Conservation (phyloP, 2,888 invertebrate genomes). For the Tipula lateralis region DNA sequence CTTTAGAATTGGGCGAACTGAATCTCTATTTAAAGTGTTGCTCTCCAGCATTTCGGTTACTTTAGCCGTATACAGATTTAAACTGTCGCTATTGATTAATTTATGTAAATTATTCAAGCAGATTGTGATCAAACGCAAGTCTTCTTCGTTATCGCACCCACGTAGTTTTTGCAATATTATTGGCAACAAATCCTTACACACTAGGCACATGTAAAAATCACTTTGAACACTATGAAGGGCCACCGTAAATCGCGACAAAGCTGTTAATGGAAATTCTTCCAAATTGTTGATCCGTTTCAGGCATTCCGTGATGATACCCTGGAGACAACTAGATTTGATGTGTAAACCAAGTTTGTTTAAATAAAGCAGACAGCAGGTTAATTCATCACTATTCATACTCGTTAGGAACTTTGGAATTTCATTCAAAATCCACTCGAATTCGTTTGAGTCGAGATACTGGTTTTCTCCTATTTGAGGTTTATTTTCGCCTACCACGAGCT, state of each 20-base stretch:
- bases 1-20: constrained; percentile 42
- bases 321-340: constrained; percentile 42
- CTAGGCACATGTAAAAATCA: constrained; percentile 46
- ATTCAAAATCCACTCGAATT: background rate
- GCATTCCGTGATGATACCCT: constrained; percentile 42
- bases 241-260: constrained; percentile 49
- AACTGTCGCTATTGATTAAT: constrained; percentile 45
- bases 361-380: constrained; percentile 50
- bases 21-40: constrained; percentile 39
- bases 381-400: constrained; percentile 38
- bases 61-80: constrained; percentile 46
- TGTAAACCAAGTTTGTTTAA: constrained; percentile 50
- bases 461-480: background rate
- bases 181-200: constrained; percentile 47
- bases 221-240: constrained; percentile 44
- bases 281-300: constrained; percentile 39
- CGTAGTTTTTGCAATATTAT: constrained; percentile 44
- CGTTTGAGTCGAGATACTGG: background rate
- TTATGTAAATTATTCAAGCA: constrained; percentile 49
- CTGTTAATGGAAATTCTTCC: constrained; percentile 42
- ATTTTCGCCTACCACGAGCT: background rate
- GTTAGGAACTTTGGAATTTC: background rate
- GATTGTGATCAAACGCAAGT: constrained; percentile 50
- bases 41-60: constrained; percentile 43
- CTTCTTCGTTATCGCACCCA: constrained; percentile 43